Evolutionary conservation across 2,113 vertebrate genomes (phyloP), one percentile per base, ranked within the genome.

Genomic region (Bos javanicus): DNA sequence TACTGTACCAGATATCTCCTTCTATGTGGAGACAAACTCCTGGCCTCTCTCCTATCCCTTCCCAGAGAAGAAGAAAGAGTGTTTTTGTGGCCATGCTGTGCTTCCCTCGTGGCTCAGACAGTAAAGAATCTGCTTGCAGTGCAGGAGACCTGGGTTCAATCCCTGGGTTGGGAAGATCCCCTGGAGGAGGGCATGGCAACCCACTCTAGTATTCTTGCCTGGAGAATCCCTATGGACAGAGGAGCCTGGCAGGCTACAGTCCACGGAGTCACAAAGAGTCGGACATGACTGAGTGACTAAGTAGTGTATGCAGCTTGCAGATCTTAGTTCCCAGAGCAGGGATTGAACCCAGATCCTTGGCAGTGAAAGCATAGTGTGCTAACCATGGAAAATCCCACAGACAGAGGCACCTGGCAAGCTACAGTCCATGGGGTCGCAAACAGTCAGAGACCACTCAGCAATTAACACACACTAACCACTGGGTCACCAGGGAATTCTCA

Each of bases 291-390:
- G 64, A 36, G n/a, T 36, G 9, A 71, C 64, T 64, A 64, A 21
- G 21, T 7, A 74, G 36, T 74, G 11, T 43, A 25, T 3, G 71
- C 21, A 74, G 10, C 71, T 74, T 43, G 21, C 5, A 25, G 36
- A 74, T 74, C 21, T 74, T 74, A 25, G 67, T 25, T 12, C 19
- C 5, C n/a, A 74, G 67, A 36, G n/a, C 19, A 74, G 36, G n/a
- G 36, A 39, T 23, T 74, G 67, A 74, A 74, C 36, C 21, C 11
- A 74, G n/a, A 43, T 21, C 71, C 36, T 74, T 1, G 1, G 36
- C 21, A 74, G 11, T 43, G 11, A 74, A 39, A 74, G 36, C 71
- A 43, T 25, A 36, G 5, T 0, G 0, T 43, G 36, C 71, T 25
- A 25, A 74, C 36, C 36, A 14, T 71, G 64, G n/a, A 36, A 71